Base-by-base conservation (phyloP, 2,797 vertebrate species). In the Alcedo quadribrachys region DNA sequence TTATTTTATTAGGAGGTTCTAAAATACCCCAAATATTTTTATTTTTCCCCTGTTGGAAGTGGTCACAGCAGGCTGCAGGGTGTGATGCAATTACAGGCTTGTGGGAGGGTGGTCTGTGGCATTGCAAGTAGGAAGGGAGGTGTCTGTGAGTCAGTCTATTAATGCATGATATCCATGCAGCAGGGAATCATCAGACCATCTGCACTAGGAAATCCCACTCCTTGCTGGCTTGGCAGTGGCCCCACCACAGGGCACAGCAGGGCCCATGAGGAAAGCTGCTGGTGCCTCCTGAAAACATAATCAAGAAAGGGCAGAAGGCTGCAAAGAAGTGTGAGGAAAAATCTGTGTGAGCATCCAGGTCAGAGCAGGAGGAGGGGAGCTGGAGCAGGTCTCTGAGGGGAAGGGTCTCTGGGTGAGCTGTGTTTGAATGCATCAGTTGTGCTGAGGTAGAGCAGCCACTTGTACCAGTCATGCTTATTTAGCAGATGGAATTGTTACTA, bases 141-240 rank as follows among this genome's bases (percentile, higher is more conserved):
- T 89, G 81, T 70, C 93, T 77, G 61, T 90, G 94, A 94, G 78
- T 95, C 94, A 92, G 55, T 70, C 43, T 84, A 6, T 75, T 79
- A 53, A 66, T 45, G 65, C 16, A 5, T 21, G 15, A 16, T 48
- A 54, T 91, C 75, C 0, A 0, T 88, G 84, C 54, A 46, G 50
- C 75, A 77, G 81, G 81, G 91, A 90, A 92, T 54, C 81, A 37
- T 61, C 68, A 85, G 82, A 82, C 85, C 75, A 71, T 94, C 83
- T 74, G 88, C 78, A 48, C 9, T 66, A 50, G 90, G 85, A 87
- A 63, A 75, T 88, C 54, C 57, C 75, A 17, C 71, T 82, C 33
- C 75, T 89, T 30, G 30, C 14, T 2, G 1, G 35, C 8, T 53
- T 30, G 16, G 37, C 24, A 8, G 2, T 1, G 3, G 25, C 46